Evolutionary conservation across 1,140 invertebrate species (phyloP).

Genomic region (Oncopodura yosiiana): DNA sequence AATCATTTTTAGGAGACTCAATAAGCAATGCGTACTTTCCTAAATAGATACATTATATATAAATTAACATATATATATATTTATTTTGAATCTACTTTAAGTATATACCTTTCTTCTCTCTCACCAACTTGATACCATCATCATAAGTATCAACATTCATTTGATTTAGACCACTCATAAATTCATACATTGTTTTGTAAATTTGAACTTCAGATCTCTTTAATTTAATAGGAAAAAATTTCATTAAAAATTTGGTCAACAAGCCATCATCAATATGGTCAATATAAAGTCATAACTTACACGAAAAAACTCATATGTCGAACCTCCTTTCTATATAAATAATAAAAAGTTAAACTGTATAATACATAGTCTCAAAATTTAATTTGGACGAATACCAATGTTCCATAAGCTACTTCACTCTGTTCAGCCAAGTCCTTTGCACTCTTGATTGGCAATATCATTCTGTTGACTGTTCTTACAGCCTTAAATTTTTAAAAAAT

Average conservation of each 20-base stretch:
- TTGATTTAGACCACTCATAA: constrained; percentile 46
- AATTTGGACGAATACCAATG: too few relatives aligned
- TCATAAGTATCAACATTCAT: constrained; percentile 46
- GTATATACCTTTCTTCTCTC: constrained; percentile 42
- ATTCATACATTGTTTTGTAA: constrained; percentile 50
- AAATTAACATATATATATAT: neutral
- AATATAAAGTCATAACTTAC: constrained; percentile 36
- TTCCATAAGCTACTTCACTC: constrained; percentile 56
- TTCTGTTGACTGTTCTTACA: constrained; percentile 46
- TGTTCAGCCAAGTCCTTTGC: constrained; percentile 56
- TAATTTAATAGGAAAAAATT: neutral
- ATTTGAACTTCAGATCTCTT: constrained; percentile 52
- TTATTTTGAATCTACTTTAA: neutral
- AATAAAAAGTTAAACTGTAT: too few relatives aligned
- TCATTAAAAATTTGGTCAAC: neutral
- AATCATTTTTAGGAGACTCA: constrained; percentile 57
- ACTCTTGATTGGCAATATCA: constrained; percentile 52
- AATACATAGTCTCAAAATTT: too few relatives aligned
- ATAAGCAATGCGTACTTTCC: constrained; percentile 55
- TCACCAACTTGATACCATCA: constrained; percentile 47
- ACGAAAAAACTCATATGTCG: constrained; percentile 53
- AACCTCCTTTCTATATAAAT: too few relatives aligned
- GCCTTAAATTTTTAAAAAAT: too few relatives aligned
- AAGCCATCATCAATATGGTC: too few relatives aligned
- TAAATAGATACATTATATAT: neutral